Evolutionary conservation across 2,113 vertebrate species (phyloP), one percentile per base, ranked within the genome.

Genomic region (Dasyprocta punctata): DNA sequence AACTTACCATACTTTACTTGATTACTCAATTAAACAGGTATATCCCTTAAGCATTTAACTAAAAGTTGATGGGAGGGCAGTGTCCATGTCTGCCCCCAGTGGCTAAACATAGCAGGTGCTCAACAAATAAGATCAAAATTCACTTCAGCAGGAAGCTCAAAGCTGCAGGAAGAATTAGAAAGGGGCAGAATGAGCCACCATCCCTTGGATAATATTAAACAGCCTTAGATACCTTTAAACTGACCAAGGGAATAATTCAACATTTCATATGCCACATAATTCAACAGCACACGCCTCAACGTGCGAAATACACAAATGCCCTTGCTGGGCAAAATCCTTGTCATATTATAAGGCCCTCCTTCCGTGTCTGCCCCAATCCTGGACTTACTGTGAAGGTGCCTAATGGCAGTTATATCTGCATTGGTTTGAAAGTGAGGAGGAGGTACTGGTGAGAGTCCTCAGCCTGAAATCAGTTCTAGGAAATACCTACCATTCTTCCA

Each of bases 1-100:
- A 93, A 30, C 60, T 71, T 69, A 41, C 8, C 61, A 86, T 2
- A 80, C 47, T 86, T 92, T 54, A 89, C 20, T 47, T 67, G 87
- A 95, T 94, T 71, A 90, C 26, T 80, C 82, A 16, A 49, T 63
- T 92, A 93, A 61, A 90, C 41, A 60, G 30, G 7, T 77, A 54
- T 95, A 36, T 84, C 67, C 30, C 22, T 60, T 78, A 71, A 89
- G n/a, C 20, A 26, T n/a, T 94, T 77, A 86, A 95, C 28, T 96
- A 61, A 80, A 30, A 52, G 28, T 52, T 22, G 47, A 80, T 61
- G 44, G 10, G 22, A 82, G 5, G 12, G 2, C 36, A 84, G 8
- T 86, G 24, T 63, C 38, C 24, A 63, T 86, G 54, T 67, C 54
- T 96, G 20, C 24, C 52, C n/a, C 30, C 2, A 56, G 69, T 61